Evolutionary conservation across 2,113 vertebrate genomes (phyloP), one percentile per base, ranked within the genome.

Genomic region (Chaetorhynchus papuensis): DNA sequence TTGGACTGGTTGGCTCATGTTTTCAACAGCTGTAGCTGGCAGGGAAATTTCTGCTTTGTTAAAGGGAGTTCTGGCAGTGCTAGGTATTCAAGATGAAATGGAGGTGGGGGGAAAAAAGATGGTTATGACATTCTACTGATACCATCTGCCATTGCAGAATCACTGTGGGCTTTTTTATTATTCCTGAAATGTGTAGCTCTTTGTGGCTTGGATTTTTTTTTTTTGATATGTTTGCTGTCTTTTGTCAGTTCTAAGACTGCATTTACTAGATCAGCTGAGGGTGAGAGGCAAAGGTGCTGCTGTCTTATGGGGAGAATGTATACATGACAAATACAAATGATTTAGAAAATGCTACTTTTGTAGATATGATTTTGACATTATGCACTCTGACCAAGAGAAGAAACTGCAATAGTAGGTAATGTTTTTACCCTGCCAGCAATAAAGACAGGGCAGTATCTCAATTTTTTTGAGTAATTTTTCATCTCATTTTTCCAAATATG

Each of bases 21-120:
- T 93, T 77, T 86, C 81, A 93, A 74, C 90, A 95, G 87, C 89
- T 96, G 93, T 69, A 88, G 39, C 64, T 92, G 89, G 83, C 70
- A 88, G 76, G 57, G 49, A 82, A 27, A 45, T 74, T 54, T 84
- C 37, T 2, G 1, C 53, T 44, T 16, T 53, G 41, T 60, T 72
- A 44, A 57, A 79, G 21, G 81, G 37, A 85, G 30, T 74, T 85
- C 78, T 90, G 87, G 35, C 78, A 68, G 54, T 88, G 63, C 74
- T 83, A 92, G 45, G 16, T 77, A 39, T 61, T 95, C 79, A 61
- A 8, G 83, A 81, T 79, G 44, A 87, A 95, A 96, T 8, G 11
- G 53, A 49, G 63, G 24, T 30, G 24, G 7, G 31, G 44, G 28
- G 15, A 31, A 22, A 26, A n/a, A 61, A 61, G 66, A 81, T 88